Base-by-base conservation (phyloP, 1,140 invertebrate genomes). In the Maconellicoccus hirsutus region DNA sequence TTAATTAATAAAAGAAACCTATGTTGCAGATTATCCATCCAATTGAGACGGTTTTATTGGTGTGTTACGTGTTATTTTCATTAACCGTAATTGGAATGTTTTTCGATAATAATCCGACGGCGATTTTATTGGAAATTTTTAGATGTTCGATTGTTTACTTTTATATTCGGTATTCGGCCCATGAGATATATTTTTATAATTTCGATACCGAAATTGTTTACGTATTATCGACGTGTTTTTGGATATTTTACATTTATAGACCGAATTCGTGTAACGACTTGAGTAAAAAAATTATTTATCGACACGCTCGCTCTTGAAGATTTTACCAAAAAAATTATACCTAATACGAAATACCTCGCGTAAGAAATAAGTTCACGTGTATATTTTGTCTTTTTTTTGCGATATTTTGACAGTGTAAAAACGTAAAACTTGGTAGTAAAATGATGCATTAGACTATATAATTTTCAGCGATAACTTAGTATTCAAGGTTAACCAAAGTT, bases 11-110 rank as follows among this genome's bases (percentile, higher is more conserved):
- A 66, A 19, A 70, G 23, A 14, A 19, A 3, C 23, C 59, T 52
- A 63, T 75, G 33, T 83, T 84, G 22, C 78, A 87, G 87, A 81
- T 80, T 25, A 82, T 86, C 77, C 83, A 81, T 63, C 83, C 83
- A 23, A 73, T 85, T 4, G 82, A 82, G 2, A 83, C 85, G 1
- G 74, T 83, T 19, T 77, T 79, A 21, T 83, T 84, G 75, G 82
- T 87, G 0, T 70, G 82, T 23, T 89, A 89, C 78, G 85, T 89
- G 61, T 79, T 89, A 12, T 81, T 83, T 1, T 86, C 86, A 0
- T 75, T 90, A 8, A 87, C 84, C 1, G 80, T 84, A 1, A 88
- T 91, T 52, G 88, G 89, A 21, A 82, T 89, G 80, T 74, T 89
- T 12, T 86, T 89, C 73, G 87, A 89, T 63, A 81, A 83, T 69